Evolutionary conservation across 2,797 vertebrate genomes (phyloP).

Genomic region (Dryobates pubescens): DNA sequence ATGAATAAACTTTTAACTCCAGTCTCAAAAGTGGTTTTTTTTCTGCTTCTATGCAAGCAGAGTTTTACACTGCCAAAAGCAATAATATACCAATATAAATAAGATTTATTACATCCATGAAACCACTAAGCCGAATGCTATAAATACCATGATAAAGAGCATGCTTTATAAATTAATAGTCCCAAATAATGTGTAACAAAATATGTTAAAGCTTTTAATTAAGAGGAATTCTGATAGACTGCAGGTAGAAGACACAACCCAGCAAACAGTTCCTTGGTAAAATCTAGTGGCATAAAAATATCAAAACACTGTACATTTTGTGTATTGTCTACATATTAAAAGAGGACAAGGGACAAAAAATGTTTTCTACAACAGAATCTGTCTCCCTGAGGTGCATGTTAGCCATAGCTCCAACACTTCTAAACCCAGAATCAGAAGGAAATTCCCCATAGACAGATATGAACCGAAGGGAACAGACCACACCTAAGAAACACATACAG

Average conservation of each 20-base stretch:
- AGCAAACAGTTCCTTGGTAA: not conserved
- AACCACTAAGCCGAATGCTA: not conserved
- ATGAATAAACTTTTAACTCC: not conserved
- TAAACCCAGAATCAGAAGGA: not conserved
- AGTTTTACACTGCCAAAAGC: not conserved
- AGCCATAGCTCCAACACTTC: not conserved
- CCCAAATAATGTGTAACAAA: not conserved
- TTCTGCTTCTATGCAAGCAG: not conserved
- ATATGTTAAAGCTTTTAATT: not conserved
- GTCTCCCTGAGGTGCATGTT: not conserved
- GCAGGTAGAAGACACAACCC: not conserved
- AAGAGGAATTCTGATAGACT: not conserved
- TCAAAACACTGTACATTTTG: not conserved
- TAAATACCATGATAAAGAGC: not conserved
- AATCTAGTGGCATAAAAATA: not conserved
- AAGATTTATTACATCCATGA: not conserved
- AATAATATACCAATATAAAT: not conserved
- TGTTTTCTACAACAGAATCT: not conserved
- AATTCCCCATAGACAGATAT: not conserved
- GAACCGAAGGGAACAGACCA: not conserved
- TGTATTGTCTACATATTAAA: not conserved
- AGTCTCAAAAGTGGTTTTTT: not conserved
- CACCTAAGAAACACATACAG: not conserved
- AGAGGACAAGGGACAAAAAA: not conserved
- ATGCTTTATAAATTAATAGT: slow-evolving; percentile 3